Conservation (phyloP, 2,797 vertebrate genomes). For the Neomorphus geoffroyi region DNA sequence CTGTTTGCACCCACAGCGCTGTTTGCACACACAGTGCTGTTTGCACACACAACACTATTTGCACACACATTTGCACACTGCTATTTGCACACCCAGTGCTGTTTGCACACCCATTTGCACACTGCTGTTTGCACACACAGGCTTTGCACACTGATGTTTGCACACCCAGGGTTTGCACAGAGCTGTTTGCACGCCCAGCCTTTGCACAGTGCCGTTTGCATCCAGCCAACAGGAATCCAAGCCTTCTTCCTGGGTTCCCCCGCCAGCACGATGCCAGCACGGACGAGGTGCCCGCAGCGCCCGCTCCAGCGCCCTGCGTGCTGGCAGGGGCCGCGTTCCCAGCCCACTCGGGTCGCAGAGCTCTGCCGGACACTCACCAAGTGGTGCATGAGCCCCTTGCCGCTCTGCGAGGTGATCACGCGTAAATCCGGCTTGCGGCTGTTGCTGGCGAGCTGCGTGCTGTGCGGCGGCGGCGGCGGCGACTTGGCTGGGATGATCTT, state of each 20-base stretch:
- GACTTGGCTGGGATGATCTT: slow-evolving; percentile 91
- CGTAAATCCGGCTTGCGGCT: slow-evolving; percentile 93
- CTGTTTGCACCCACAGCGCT: too few relatives aligned
- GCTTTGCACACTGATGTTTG: too few relatives aligned
- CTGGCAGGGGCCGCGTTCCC: background rate
- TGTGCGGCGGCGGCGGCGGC: slow-evolving; percentile 80
- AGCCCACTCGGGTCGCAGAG: accelerated
- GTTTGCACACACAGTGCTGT: too few relatives aligned
- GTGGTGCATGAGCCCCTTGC: slow-evolving; percentile 92
- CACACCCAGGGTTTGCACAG: too few relatives aligned
- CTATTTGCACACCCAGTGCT: too few relatives aligned
- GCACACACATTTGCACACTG: too few relatives aligned
- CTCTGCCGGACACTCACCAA: slow-evolving; percentile 82
- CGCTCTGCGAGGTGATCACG: slow-evolving; percentile 94
- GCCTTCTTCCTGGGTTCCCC: background rate
- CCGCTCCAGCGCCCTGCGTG: accelerated
- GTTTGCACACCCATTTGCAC: too few relatives aligned
- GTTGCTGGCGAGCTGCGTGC: slow-evolving; percentile 84
- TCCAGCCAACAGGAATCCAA: background rate
- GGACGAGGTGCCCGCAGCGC: accelerated
- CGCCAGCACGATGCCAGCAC: accelerated
- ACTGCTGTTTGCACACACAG: too few relatives aligned
- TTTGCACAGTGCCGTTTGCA: background rate
- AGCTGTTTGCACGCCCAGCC: too few relatives aligned
- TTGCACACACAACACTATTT: too few relatives aligned